A percentile compares a stretch with the other conserved stretches of the same genome.
Conservation (phyloP, 2,888 invertebrate genomes). For the Halocaridina rubra region DNA sequence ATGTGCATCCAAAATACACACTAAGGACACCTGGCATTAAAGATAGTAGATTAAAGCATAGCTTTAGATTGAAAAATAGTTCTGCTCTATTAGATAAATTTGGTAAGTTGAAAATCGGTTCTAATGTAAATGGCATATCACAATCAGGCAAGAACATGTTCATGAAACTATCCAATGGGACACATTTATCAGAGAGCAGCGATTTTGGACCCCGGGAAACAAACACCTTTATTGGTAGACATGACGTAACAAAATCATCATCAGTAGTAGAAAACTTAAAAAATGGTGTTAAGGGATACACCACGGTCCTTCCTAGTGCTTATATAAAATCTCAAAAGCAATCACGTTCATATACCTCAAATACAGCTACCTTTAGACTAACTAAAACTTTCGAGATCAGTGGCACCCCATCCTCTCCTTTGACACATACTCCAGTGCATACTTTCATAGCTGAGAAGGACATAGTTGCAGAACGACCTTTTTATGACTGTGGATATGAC, state of each 20-base stretch:
- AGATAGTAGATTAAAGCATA: no score
- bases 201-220: conserved; percentile 1
- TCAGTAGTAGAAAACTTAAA: no score
- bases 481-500: conserved; percentile 40
- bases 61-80: neutral
- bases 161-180: conserved; percentile 4
- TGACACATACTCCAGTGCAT: neutral
- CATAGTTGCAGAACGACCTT: conserved; percentile 20
- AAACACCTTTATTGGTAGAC: no score
- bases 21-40: no score
- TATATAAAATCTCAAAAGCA: no score
- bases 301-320: no score
- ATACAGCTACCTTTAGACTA: no score
- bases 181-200: conserved; percentile 34
- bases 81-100: neutral
- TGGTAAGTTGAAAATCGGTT: neutral
- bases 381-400: neutral
- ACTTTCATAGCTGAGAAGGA: no score
- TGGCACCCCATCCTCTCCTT: neutral
- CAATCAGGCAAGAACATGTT: neutral
- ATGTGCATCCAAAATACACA: no score
- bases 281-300: no score
- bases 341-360: no score
- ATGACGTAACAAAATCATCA: no score
- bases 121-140: neutral